A percentile compares a stretch with the other conserved stretches of the same genome.
Evolutionary conservation across 2,113 vertebrate genomes (phyloP).

Genomic region (Neotragus pygmaeus): DNA sequence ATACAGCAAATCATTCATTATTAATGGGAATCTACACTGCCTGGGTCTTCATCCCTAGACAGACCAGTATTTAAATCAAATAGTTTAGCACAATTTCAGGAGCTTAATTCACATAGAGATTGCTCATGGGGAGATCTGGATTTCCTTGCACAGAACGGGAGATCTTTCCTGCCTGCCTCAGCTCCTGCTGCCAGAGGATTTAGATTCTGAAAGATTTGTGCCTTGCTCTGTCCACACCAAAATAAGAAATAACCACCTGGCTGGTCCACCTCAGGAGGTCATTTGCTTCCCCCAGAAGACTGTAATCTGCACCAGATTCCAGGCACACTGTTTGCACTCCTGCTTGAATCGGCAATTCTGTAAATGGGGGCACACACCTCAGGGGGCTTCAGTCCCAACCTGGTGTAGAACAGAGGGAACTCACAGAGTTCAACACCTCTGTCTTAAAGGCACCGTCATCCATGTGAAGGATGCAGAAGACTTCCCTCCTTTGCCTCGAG

Average conservation of each 20-base stretch:
- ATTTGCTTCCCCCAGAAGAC: background rate
- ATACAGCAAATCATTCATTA: slow-evolving; percentile 67
- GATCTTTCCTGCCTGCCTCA: background rate
- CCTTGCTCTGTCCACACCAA: background rate
- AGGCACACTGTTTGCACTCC: too few relatives aligned
- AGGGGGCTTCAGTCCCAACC: background rate
- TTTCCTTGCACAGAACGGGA: background rate
- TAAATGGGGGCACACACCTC: background rate
- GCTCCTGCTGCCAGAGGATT: background rate
- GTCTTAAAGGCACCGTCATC: background rate
- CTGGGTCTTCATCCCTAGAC: slow-evolving; percentile 58
- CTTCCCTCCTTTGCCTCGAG: background rate
- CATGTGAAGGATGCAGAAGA: background rate
- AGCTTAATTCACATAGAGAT: slow-evolving; percentile 47
- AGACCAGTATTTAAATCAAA: slow-evolving; percentile 69
- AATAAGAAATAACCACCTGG: background rate
- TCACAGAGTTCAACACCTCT: background rate
- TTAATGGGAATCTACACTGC: slow-evolving; percentile 60
- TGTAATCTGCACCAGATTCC: fast-evolving
- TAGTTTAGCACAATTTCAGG: slow-evolving; percentile 68
- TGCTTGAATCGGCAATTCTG: background rate
- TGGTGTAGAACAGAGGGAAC: background rate
- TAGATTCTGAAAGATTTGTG: background rate
- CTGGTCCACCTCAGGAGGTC: background rate
- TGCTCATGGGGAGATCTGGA: background rate